Evolutionary conservation across 2,888 invertebrate species (phyloP).

Genomic region (Aspidapion aeneum): DNA sequence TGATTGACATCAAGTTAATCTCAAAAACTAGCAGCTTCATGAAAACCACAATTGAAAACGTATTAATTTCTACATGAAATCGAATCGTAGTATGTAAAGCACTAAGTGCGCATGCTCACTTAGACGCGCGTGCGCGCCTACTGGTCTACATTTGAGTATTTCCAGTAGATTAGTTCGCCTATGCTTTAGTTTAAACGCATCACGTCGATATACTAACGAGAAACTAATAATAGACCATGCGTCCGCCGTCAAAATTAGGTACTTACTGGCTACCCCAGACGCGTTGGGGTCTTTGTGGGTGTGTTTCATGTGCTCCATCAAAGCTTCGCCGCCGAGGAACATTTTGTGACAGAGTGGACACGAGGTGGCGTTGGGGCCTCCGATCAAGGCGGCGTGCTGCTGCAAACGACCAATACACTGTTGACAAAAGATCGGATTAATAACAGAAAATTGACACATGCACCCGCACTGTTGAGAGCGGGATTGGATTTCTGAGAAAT

Average conservation of each 20-base stretch:
- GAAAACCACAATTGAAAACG: no score
- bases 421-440: slow-evolving; percentile 55
- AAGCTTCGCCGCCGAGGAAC: slow-evolving; percentile 87
- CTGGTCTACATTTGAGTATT: no score
- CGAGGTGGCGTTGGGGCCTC: slow-evolving; percentile 87
- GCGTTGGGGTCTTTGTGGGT: slow-evolving; percentile 92
- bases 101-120: no score
- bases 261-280: slow-evolving; percentile 87
- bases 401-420: slow-evolving; percentile 93
- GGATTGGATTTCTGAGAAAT: slow-evolving; percentile 33
- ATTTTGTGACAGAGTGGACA: slow-evolving; percentile 94
- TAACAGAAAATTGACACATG: slow-evolving; percentile 23
- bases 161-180: no score
- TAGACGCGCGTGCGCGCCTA: no score
- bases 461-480: slow-evolving; percentile 21
- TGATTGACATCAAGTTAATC: no score
- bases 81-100: no score
- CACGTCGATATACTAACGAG: no score
- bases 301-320: slow-evolving; percentile 95
- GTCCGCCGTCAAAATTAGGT: slow-evolving; percentile 33
- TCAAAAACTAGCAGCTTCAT: no score
- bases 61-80: no score
- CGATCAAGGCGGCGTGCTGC: slow-evolving; percentile 92
- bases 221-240: background rate
- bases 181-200: no score